phyloP scores from a whole-genome alignment of 2,888 invertebrate genomes.

The Conistra vaccinii region DNA sequence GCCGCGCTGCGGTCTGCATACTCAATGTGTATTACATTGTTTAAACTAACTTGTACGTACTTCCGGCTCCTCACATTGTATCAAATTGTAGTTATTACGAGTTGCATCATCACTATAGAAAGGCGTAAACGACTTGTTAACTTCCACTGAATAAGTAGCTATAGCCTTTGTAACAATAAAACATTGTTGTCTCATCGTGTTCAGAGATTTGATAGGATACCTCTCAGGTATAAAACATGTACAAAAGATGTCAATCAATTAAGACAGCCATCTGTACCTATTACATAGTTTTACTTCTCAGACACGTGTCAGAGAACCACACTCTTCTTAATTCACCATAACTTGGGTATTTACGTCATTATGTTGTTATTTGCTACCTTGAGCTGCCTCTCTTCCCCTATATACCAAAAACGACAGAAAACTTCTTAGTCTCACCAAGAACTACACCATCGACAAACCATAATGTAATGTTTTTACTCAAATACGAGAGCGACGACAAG shows the following conservation, averaged over 20 bases:
- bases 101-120: background rate
- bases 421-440: background rate
- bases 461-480: background rate
- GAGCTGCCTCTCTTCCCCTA: background rate
- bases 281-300: background rate
- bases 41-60: slow-evolving; percentile 10
- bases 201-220: background rate
- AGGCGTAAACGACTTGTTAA: background rate
- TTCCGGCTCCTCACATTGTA: slow-evolving; percentile 18
- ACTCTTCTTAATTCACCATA: background rate
- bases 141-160: too few species aligned
- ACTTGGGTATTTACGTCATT: too few species aligned
- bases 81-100: slow-evolving; percentile 13
- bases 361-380: background rate
- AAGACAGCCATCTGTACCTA: too few species aligned
- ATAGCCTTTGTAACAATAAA: background rate
- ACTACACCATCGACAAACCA: background rate
- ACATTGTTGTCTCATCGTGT: background rate
- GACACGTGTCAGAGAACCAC: too few species aligned
- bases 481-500: background rate
- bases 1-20: slow-evolving; percentile 22
- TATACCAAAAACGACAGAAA: background rate
- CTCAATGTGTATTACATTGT: slow-evolving; percentile 36
- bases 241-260: background rate
- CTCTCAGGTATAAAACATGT: background rate